phyloP scores from a whole-genome alignment of 2,113 vertebrate genomes.

The Rhegmatorhina hoffmannsi region DNA sequence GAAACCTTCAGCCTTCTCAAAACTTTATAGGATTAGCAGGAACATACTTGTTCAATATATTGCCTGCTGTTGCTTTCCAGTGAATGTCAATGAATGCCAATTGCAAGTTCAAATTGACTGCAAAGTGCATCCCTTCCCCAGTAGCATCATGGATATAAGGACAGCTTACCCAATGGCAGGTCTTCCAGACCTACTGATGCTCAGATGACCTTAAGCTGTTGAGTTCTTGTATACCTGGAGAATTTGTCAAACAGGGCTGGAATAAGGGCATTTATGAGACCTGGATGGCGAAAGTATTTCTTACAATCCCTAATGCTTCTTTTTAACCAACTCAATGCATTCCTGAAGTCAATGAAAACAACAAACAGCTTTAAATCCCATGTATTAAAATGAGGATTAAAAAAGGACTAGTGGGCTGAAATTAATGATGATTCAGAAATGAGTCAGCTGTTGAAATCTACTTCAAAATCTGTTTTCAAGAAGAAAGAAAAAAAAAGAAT shows the following conservation, averaged over 20 bases:
- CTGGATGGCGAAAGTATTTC: not conserved
- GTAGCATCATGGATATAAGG: not conserved
- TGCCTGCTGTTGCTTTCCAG: not conserved
- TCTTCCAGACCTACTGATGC: not conserved
- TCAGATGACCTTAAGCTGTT: not conserved
- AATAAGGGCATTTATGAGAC: not conserved
- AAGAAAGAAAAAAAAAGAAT: not conserved
- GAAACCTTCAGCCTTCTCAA: not conserved
- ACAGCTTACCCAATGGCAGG: not conserved
- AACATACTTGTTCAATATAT: not conserved
- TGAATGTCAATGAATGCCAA: not conserved
- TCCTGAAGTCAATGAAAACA: slow-evolving; percentile 18
- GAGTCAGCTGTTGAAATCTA: slow-evolving; percentile 71
- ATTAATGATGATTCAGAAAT: slow-evolving; percentile 77
- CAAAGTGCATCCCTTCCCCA: not conserved
- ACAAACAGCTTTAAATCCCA: slow-evolving; percentile 16
- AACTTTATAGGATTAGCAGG: not conserved
- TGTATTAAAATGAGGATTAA: slow-evolving; percentile 37
- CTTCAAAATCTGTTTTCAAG: slow-evolving; percentile 73
- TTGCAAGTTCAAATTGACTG: not conserved
- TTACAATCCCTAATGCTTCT: not conserved
- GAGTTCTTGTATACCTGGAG: not conserved
- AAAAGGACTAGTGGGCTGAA: slow-evolving; percentile 67
- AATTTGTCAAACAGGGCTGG: not conserved
- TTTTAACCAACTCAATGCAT: not conserved